Conservation (phyloP, 2,113 vertebrate species). For the Paratilapia polleni region DNA sequence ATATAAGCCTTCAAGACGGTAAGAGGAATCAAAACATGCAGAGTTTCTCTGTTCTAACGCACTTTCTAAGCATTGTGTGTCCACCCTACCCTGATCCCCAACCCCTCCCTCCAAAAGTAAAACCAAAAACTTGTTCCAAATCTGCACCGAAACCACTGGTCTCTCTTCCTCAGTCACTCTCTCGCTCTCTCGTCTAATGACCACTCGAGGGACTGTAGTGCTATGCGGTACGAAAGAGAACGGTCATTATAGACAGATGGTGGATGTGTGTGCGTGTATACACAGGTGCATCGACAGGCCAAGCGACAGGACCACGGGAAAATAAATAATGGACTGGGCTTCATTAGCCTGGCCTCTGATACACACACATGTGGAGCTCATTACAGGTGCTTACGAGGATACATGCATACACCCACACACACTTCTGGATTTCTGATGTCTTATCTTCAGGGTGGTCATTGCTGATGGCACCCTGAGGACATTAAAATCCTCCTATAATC, state of each 20-base stretch:
- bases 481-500: no score
- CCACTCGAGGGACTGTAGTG: slow-evolving; percentile 79
- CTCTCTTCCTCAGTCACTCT: slow-evolving; percentile 68
- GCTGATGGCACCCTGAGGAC: slow-evolving; percentile 53
- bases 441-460: slow-evolving; percentile 77
- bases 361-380: slow-evolving; percentile 80
- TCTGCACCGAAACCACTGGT: slow-evolving; percentile 53
- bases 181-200: slow-evolving; percentile 79
- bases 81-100: slow-evolving; percentile 40
- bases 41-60: slow-evolving; percentile 39
- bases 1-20: background rate
- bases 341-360: slow-evolving; percentile 75
- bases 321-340: slow-evolving; percentile 81
- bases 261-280: slow-evolving; percentile 69
- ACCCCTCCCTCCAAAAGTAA: slow-evolving; percentile 22
- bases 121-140: slow-evolving; percentile 58
- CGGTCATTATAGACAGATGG: slow-evolving; percentile 82
- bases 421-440: slow-evolving; percentile 60
- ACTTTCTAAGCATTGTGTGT: slow-evolving; percentile 42
- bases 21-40: slow-evolving; percentile 16
- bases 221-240: slow-evolving; percentile 71
- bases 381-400: slow-evolving; percentile 77
- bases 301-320: slow-evolving; percentile 72
- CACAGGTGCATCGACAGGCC: slow-evolving; percentile 81
- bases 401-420: slow-evolving; percentile 46